phyloP scores from a whole-genome alignment of 2,888 invertebrate genomes.

The Limnephilus auricula region DNA sequence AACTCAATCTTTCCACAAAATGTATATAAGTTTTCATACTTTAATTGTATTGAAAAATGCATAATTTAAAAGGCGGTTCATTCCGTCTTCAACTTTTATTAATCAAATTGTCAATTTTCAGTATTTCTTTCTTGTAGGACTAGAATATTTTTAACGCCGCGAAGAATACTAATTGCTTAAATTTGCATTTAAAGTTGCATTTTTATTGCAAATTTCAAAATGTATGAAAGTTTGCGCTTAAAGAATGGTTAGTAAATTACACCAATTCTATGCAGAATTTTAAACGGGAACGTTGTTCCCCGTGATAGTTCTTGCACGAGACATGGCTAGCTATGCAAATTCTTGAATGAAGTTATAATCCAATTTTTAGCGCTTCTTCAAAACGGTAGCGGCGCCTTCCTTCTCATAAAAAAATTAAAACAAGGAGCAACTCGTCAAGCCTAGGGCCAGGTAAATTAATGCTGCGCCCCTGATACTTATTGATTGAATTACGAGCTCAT shows the following conservation, averaged over 20 bases:
- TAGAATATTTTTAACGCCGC: constrained; percentile 57
- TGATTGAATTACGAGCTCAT: neutral
- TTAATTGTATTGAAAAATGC: neutral
- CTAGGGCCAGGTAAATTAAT: neutral
- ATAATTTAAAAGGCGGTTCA: neutral
- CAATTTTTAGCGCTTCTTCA: constrained; percentile 21
- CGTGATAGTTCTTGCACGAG: constrained; percentile 29
- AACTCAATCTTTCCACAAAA: neutral
- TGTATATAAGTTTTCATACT: neutral
- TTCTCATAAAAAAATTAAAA: neutral
- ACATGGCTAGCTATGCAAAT: constrained; percentile 23
- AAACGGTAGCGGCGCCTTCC: neutral
- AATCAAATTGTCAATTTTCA: constrained; percentile 64
- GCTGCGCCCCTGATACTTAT: neutral
- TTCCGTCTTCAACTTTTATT: constrained; percentile 55
- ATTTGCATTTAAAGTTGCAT: constrained; percentile 66
- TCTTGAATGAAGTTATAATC: constrained; percentile 23
- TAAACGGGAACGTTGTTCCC: constrained; percentile 33
- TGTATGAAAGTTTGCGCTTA: constrained; percentile 51
- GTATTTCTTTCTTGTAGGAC: constrained; percentile 47
- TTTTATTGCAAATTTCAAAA: constrained; percentile 65
- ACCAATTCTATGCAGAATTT: constrained; percentile 25
- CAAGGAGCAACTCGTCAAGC: neutral
- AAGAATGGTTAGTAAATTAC: constrained; percentile 53
- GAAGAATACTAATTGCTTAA: constrained; percentile 66